phyloP scores from a whole-genome alignment of 2,113 vertebrate species.

The Edolisoma coerulescens region DNA sequence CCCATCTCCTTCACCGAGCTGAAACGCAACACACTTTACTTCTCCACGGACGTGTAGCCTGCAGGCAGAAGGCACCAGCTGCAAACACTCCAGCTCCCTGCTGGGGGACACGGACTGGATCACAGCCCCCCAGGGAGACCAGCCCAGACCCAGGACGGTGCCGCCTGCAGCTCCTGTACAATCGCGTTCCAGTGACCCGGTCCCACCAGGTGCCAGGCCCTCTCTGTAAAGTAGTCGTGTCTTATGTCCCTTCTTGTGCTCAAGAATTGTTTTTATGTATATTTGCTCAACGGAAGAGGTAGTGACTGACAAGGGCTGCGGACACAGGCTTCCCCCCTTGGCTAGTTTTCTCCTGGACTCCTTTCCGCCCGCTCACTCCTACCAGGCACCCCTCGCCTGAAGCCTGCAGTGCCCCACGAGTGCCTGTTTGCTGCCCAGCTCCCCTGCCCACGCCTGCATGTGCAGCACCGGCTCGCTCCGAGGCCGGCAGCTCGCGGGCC shows the following conservation, averaged over 20 bases:
- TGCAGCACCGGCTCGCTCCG: neutral
- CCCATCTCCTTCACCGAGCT: conserved; percentile 93
- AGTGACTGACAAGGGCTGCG: conserved; percentile 52
- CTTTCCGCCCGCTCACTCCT: neutral
- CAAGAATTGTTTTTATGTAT: conserved; percentile 66
- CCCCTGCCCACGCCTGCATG: conserved; percentile 44
- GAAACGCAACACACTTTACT: conserved; percentile 95
- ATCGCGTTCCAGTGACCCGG: conserved; percentile 51
- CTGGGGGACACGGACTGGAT: conserved; percentile 36
- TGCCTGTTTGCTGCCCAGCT: neutral
- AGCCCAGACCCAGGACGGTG: conserved; percentile 24
- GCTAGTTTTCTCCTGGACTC: conserved; percentile 47
- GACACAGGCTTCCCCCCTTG: conserved; percentile 40
- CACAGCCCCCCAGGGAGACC: neutral
- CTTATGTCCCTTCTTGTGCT: conserved; percentile 57
- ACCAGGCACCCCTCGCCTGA: conserved; percentile 27
- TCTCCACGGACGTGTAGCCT: conserved; percentile 95
- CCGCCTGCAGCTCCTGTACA: conserved; percentile 62
- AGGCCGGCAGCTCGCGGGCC: neutral
- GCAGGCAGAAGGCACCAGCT: conserved; percentile 14
- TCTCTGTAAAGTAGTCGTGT: conserved; percentile 65
- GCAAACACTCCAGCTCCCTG: conserved; percentile 23
- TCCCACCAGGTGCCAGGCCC: conserved; percentile 30
- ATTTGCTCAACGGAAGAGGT: conserved; percentile 63
- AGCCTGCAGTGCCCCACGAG: conserved; percentile 34